Conservation (phyloP, 2,888 invertebrate species). For the Anoplius nigerrimus region DNA sequence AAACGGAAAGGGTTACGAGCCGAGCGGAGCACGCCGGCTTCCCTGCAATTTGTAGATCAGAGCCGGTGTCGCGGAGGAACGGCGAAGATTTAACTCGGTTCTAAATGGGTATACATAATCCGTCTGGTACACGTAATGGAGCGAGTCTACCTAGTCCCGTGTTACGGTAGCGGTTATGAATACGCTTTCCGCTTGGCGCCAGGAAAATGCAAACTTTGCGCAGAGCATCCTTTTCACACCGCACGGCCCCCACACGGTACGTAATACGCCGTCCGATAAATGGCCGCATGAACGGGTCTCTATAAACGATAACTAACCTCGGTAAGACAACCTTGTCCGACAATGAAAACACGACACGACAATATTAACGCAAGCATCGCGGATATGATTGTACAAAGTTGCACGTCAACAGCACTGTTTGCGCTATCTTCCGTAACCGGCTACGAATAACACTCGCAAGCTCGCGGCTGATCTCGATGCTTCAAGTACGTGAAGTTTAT, state of each 20-base stretch:
- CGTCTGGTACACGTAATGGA: conserved; percentile 44
- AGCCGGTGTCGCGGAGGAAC: conserved; percentile 11
- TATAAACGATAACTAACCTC: too few species aligned
- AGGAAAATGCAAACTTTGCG: background rate
- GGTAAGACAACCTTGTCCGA: too few species aligned
- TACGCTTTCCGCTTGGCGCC: conserved; percentile 31
- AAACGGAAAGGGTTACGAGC: conserved; percentile 11
- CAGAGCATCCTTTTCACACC: background rate
- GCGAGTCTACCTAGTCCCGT: conserved; percentile 29
- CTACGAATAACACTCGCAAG: too few species aligned
- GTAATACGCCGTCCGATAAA: too few species aligned
- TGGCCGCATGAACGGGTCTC: too few species aligned
- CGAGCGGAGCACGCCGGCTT: conserved; percentile 16
- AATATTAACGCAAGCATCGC: too few species aligned
- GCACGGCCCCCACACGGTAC: background rate
- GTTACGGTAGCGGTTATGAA: conserved; percentile 47
- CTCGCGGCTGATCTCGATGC: too few species aligned
- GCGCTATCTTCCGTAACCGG: too few species aligned
- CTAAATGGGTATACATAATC: conserved; percentile 48
- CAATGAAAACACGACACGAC: too few species aligned
- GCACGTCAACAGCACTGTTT: too few species aligned
- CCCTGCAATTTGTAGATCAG: conserved; percentile 43
- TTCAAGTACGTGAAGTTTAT: too few species aligned
- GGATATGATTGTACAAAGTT: too few species aligned
- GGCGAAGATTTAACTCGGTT: conserved; percentile 39